Conservation (phyloP, 2,113 vertebrate genomes). For the Conger conger region DNA sequence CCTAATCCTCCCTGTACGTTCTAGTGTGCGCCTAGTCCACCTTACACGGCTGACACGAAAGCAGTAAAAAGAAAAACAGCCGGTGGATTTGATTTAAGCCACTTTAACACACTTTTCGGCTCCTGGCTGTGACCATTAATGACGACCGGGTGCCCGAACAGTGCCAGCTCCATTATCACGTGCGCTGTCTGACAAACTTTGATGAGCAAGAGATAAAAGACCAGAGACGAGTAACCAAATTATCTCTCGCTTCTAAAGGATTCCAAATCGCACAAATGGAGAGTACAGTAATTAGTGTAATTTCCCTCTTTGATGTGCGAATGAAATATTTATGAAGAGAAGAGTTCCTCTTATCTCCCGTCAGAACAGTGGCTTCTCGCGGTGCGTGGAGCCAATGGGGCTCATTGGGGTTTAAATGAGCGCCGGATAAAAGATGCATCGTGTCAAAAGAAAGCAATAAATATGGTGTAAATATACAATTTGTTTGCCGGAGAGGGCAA, state of each 20-base stretch:
- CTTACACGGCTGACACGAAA: neutral
- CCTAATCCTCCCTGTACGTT: neutral
- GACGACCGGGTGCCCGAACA: neutral
- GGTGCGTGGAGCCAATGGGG: constrained; percentile 10
- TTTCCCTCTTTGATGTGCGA: constrained; percentile 36
- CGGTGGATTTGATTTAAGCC: neutral
- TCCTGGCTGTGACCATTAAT: constrained; percentile 7
- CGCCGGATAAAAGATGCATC: neutral
- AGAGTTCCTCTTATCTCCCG: constrained; percentile 29
- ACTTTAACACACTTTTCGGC: constrained; percentile 7
- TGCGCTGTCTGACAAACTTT: constrained; percentile 16
- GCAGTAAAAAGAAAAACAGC: neutral
- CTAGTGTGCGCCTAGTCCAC: neutral
- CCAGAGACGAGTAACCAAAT: constrained; percentile 35
- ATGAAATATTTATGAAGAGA: constrained; percentile 30
- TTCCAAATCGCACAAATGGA: constrained; percentile 29
- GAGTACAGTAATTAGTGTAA: constrained; percentile 38
- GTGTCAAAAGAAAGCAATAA: constrained; percentile 3
- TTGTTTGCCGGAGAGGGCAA: neutral
- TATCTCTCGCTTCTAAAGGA: constrained; percentile 24
- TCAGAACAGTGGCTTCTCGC: constrained; percentile 16
- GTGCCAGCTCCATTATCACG: neutral
- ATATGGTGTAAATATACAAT: neutral
- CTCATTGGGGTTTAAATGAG: constrained; percentile 11
- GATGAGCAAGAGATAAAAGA: constrained; percentile 30